These are phyloP conservation scores for Gadus chalcogrammus DNA, from an alignment of 2,113 vertebrate genomes.

Conservation along the genomic window DNA sequence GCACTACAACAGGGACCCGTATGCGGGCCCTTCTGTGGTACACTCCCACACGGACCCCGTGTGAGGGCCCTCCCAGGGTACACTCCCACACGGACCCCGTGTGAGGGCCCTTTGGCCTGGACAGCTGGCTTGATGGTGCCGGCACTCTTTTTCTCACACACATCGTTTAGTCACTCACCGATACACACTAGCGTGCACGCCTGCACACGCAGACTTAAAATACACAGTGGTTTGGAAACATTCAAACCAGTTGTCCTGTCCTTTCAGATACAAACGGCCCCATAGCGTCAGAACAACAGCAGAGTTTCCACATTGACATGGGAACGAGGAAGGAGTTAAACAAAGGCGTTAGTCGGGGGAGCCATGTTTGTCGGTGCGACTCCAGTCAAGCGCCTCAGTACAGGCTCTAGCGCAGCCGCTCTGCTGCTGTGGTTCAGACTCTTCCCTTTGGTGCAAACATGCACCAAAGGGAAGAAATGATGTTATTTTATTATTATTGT, in stretches of 20 bases:
- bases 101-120: not conserved
- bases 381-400: too few relatives aligned
- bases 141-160: not conserved
- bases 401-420: too few relatives aligned
- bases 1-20: too few relatives aligned
- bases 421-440: too few relatives aligned
- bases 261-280: conserved; percentile 5
- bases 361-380: too few relatives aligned
- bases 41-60: too few relatives aligned
- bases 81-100: too few relatives aligned
- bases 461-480: too few relatives aligned
- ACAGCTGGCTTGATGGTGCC: not conserved
- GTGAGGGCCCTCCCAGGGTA: too few relatives aligned
- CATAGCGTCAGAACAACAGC: conserved; percentile 4
- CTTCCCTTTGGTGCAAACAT: too few relatives aligned
- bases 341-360: not conserved
- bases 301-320: not conserved
- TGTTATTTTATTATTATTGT: too few relatives aligned
- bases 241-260: conserved; percentile 2
- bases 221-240: conserved; percentile 1
- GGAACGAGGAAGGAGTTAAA: conserved; percentile 18
- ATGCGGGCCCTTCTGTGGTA: too few relatives aligned
- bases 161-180: not conserved
- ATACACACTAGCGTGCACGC: not conserved
- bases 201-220: not conserved